Conservation (phyloP, 1,140 invertebrate species). For the Drosophila kurseongensis region DNA sequence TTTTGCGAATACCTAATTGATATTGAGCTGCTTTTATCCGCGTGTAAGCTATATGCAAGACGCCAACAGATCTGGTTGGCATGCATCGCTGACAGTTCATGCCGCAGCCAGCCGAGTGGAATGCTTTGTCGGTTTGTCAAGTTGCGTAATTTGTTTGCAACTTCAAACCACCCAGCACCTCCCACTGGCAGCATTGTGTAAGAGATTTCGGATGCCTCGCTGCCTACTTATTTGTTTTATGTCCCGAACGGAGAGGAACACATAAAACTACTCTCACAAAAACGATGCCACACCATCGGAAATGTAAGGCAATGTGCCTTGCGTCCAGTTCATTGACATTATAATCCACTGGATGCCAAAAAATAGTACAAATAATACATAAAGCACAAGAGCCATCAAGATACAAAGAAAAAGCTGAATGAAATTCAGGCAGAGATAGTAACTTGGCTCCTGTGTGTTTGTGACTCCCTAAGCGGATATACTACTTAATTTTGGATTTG, state of each 20-base stretch:
- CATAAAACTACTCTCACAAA: constrained; percentile 5
- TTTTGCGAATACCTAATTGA: not conserved
- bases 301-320: constrained; percentile 67
- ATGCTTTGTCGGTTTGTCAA: constrained; percentile 61
- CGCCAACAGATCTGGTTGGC: constrained; percentile 43
- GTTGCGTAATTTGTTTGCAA: constrained; percentile 80
- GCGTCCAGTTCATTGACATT: constrained; percentile 46
- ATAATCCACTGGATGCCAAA: constrained; percentile 44
- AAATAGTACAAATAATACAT: constrained; percentile 14
- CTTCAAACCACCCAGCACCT: constrained; percentile 34
- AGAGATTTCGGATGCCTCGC: constrained; percentile 50
- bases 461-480: constrained; percentile 44
- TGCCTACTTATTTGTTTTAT: constrained; percentile 62
- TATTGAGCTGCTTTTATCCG: not conserved
- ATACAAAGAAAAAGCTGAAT: constrained; percentile 18
- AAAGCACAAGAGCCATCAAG: constrained; percentile 2
- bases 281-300: constrained; percentile 53
- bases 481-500: constrained; percentile 19
- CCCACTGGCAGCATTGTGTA: constrained; percentile 57
- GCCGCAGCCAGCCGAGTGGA: constrained; percentile 59
- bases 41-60: constrained; percentile 9
- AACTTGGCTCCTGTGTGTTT: constrained; percentile 6
- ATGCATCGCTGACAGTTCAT: constrained; percentile 52
- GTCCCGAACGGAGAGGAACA: not conserved
- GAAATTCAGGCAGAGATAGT: constrained; percentile 16